Percentiles rank a stretch among this genome's conserved stretches.
Evolutionary conservation across 2,797 vertebrate genomes (phyloP).

Genomic region (Mallotus villosus): DNA sequence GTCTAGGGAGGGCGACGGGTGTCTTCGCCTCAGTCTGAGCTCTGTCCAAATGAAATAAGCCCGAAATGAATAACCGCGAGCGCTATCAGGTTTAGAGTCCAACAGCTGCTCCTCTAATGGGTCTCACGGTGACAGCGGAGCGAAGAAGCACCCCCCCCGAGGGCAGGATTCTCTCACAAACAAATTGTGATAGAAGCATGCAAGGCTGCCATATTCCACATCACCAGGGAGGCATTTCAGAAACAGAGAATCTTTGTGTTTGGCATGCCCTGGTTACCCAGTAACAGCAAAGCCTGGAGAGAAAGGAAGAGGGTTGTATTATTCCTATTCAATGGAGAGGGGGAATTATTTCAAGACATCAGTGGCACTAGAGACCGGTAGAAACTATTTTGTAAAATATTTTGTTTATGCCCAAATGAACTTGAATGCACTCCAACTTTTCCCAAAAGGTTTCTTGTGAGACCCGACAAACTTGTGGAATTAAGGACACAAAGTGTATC

Average conservation of each 20-base stretch:
- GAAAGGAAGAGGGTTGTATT: neutral
- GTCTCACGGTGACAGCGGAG: conserved; percentile 4
- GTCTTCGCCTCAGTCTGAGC: conserved; percentile 12
- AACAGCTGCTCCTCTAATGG: conserved; percentile 31
- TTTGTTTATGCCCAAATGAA: neutral
- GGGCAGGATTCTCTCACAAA: conserved; percentile 46
- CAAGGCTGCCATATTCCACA: conserved; percentile 3
- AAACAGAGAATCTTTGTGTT: neutral
- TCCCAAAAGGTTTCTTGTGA: too few species aligned
- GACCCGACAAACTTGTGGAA: neutral
- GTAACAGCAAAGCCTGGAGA: neutral
- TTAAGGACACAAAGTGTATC: neutral
- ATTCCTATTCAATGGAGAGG: neutral
- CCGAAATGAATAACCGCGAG: conserved; percentile 28
- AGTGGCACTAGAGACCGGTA: neutral
- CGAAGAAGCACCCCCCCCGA: conserved; percentile 14
- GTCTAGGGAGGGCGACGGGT: conserved; percentile 4
- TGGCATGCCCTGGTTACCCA: neutral
- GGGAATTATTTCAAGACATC: neutral
- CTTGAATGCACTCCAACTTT: neutral
- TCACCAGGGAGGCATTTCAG: neutral
- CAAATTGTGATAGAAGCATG: conserved; percentile 35
- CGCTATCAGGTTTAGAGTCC: conserved; percentile 24
- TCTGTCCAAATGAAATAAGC: conserved; percentile 32
- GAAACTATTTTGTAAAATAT: neutral